phyloP scores from a whole-genome alignment of 2,797 vertebrate genomes.

The Rhinoraja longicauda region DNA sequence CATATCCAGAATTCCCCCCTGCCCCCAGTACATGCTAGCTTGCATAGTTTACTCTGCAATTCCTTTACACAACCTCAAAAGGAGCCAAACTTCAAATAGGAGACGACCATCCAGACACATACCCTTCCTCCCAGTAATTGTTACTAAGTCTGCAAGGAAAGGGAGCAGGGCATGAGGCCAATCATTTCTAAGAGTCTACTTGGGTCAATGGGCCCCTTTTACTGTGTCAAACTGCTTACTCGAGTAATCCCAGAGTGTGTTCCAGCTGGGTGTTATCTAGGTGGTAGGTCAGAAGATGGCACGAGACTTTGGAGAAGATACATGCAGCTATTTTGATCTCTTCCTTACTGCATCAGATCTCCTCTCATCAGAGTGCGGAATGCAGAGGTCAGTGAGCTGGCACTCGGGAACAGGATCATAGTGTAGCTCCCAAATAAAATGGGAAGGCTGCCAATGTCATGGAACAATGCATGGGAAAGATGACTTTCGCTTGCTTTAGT shows the following conservation, averaged over 20 bases:
- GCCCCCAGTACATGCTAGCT: too few species aligned
- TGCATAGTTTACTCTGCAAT: too few species aligned
- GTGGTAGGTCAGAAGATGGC: neutral
- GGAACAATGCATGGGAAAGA: too few species aligned
- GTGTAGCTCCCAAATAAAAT: too few species aligned
- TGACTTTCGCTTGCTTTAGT: too few species aligned
- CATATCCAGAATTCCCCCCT: too few species aligned
- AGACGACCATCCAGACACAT: too few species aligned
- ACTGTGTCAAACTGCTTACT: neutral
- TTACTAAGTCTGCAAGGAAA: too few species aligned
- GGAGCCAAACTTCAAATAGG: too few species aligned
- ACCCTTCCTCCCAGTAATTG: too few species aligned
- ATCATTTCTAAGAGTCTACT: neutral
- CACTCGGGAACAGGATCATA: neutral
- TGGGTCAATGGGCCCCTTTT: neutral
- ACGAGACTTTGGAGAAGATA: neutral
- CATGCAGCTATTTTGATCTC: neutral
- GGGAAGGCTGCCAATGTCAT: too few species aligned
- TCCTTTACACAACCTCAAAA: too few species aligned
- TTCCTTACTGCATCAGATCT: neutral
- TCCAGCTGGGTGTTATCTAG: neutral
- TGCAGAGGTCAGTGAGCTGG: neutral
- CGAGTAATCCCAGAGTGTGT: neutral
- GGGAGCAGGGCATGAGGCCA: neutral
- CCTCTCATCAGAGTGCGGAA: neutral